Evolutionary conservation across 1,140 invertebrate genomes (phyloP), one percentile per base, ranked within the genome.

Genomic region (Bombus impatiens): DNA sequence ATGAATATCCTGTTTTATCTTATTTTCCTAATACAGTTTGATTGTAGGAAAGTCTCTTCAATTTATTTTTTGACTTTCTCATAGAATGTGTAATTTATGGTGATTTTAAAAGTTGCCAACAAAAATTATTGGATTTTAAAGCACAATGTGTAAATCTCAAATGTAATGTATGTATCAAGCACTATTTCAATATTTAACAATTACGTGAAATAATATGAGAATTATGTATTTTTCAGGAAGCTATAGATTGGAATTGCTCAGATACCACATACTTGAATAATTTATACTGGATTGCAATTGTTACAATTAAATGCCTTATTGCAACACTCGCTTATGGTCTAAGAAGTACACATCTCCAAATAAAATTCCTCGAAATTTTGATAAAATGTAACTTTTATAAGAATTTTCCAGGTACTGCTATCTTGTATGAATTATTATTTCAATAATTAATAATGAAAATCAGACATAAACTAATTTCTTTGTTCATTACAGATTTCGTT

Each of bases 271-370:
- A 94, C 68, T 89, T 95, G 59, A 86, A 92, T 62, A 94, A 94
- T 88, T 88, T 90, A 76, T 93, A 95, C 40, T 97, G 96, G 96
- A 94, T 97, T 65, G 93, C 96, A 81, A 95, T 92, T 0, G 96
- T 96, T 12, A 95, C 96, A 15, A 92, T 96, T 2, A 94, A 95
- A 59, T 94, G 97, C 59, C 92, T 96, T 62, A 95, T 95, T 71
- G 95, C 95, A 28, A 94, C 95, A 0, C 91, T 97, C 3, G 95
- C 94, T 57, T 93, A 95, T 79, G 94, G 94, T 74, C 96, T 96
- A 81, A 94, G 93, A 65, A 96, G 96, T 76, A 94, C 95, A 6
- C 95, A 93, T 62, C 95, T 96, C 87, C 96, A 96, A 92, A 95
- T 95, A 59, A 94, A 96, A 87, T 96, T 96, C 88, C 90, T 97